These are phyloP conservation scores for Lithophane ornitopus DNA, from an alignment of 2,888 invertebrate species.

Conservation along the genomic window DNA sequence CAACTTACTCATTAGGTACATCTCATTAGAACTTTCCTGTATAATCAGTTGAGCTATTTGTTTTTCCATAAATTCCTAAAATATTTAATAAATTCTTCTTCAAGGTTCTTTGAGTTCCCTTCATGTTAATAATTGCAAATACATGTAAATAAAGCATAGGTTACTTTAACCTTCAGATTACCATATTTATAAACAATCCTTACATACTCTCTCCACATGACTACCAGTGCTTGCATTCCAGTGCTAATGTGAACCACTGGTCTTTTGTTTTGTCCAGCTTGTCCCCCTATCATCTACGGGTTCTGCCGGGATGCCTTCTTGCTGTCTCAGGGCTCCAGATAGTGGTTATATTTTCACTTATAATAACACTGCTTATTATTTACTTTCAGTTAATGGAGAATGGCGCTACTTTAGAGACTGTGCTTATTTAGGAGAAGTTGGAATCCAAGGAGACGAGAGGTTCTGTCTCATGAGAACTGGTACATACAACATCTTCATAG, in stretches of 20 bases:
- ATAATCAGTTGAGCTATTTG: not conserved
- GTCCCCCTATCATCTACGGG: no score
- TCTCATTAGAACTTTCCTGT: not conserved
- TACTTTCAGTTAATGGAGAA: conserved; percentile 93
- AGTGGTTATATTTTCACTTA: no score
- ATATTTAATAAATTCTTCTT: not conserved
- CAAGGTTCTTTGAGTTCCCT: not conserved
- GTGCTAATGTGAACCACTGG: no score
- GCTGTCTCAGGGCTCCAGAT: no score
- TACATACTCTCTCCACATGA: no score
- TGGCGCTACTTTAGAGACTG: conserved; percentile 97
- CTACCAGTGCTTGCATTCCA: no score
- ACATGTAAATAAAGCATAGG: not conserved
- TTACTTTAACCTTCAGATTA: no score
- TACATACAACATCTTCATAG: conserved; percentile 98
- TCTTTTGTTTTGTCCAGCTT: no score
- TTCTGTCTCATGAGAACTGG: conserved; percentile 97
- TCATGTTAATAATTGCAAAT: not conserved
- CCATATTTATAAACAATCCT: no score
- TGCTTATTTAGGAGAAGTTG: conserved; percentile 97
- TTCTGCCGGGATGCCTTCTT: no score
- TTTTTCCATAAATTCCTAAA: not conserved
- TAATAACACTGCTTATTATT: not conserved
- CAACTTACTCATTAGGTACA: not conserved
- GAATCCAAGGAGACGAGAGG: conserved; percentile 96